Conservation (phyloP, 2,888 invertebrate genomes). For the Cataglyphis livida region DNA sequence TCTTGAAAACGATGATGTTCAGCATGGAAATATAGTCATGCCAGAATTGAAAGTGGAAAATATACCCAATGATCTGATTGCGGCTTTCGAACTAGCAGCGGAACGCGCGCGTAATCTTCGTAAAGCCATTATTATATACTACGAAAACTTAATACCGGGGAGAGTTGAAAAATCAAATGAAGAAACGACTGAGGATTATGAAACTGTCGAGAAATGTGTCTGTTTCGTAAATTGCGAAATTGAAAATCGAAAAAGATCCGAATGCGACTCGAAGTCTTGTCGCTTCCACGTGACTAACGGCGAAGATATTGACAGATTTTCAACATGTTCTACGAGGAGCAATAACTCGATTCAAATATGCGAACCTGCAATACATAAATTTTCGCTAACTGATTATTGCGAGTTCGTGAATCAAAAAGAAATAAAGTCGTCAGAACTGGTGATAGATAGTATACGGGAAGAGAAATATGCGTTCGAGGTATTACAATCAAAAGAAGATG, state of each 20-base stretch:
- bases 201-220: neutral
- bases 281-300: neutral
- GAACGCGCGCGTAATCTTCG: conserved; percentile 67
- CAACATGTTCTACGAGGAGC: neutral
- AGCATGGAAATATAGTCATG: neutral
- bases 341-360: neutral
- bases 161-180: neutral
- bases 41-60: conserved; percentile 3
- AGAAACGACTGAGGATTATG: neutral
- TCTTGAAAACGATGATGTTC: conserved; percentile 5
- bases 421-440: conserved; percentile 21
- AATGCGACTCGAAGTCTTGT: neutral
- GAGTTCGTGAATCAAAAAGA: neutral
- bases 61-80: conserved; percentile 63
- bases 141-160: conserved; percentile 38
- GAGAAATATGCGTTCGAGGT: neutral
- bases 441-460: conserved; percentile 18
- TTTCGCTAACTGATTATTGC: neutral
- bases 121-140: conserved; percentile 68
- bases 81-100: conserved; percentile 64
- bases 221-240: neutral
- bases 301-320: neutral
- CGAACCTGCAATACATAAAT: neutral
- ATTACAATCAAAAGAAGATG: neutral
- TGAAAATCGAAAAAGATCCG: neutral